These are phyloP conservation scores for Pseudochromis fuscus DNA, from an alignment of 2,797 vertebrate species.

Conservation along the genomic window DNA sequence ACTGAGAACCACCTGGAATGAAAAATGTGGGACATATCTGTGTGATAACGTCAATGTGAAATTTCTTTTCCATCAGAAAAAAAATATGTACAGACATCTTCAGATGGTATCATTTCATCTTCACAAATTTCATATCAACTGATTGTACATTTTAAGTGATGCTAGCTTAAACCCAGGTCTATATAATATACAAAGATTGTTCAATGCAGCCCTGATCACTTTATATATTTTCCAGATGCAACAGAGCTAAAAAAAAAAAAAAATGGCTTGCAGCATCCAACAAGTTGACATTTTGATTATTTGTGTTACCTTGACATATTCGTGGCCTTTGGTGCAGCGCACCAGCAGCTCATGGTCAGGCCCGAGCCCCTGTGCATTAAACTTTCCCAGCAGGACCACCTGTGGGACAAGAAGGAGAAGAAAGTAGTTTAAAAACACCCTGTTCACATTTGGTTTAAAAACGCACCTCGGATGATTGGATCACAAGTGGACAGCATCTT, in stretches of 20 bases:
- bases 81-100: too few relatives aligned
- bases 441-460: too few relatives aligned
- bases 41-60: too few relatives aligned
- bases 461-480: too few relatives aligned
- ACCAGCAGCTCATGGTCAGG: conserved; percentile 91
- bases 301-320: conserved; percentile 91
- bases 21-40: neutral
- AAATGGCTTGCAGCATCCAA: neutral
- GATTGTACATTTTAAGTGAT: too few relatives aligned
- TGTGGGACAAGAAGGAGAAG: conserved; percentile 65
- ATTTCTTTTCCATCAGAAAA: too few relatives aligned
- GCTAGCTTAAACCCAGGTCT: too few relatives aligned
- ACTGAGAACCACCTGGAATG: conserved; percentile 86
- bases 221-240: neutral
- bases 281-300: too few relatives aligned
- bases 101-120: too few relatives aligned
- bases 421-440: conserved; percentile 17
- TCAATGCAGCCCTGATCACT: neutral
- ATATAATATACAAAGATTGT: too few relatives aligned
- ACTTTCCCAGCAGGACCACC: conserved; percentile 96
- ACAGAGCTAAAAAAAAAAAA: neutral
- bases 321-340: conserved; percentile 91
- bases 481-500: too few relatives aligned
- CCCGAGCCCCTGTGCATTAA: conserved; percentile 92
- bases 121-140: too few relatives aligned